Percentiles rank a stretch among this genome's conserved stretches.
These are phyloP conservation scores for Crepidodera aurea DNA, from an alignment of 2,888 invertebrate species.

Conservation along the genomic window DNA sequence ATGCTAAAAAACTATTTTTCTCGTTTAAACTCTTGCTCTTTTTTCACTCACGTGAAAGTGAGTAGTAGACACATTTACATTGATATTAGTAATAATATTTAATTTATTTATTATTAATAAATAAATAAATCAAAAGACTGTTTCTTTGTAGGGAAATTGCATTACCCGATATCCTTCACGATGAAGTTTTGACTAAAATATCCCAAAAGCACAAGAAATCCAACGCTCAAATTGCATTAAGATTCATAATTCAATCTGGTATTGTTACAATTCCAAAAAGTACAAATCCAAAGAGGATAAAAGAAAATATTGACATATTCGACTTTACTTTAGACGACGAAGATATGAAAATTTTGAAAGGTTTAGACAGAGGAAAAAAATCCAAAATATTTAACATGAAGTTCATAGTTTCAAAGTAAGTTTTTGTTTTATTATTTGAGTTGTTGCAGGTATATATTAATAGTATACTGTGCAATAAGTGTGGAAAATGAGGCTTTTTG, in stretches of 20 bases:
- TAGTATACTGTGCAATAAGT: too few relatives aligned
- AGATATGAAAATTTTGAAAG: conserved; percentile 68
- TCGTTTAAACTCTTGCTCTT: too few relatives aligned
- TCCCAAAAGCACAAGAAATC: conserved; percentile 69
- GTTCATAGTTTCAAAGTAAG: conserved; percentile 69
- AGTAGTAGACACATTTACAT: too few relatives aligned
- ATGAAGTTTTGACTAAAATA: conserved; percentile 65
- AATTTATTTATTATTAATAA: too few relatives aligned
- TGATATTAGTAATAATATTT: too few relatives aligned
- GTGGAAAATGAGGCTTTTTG: too few relatives aligned
- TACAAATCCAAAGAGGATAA: conserved; percentile 72
- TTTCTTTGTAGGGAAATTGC: conserved; percentile 53
- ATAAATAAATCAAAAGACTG: too few relatives aligned
- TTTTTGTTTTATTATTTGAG: background rate
- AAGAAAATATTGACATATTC: conserved; percentile 77
- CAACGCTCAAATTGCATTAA: conserved; percentile 75
- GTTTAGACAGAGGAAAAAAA: conserved; percentile 69
- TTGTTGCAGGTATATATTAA: too few relatives aligned
- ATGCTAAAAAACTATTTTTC: too few relatives aligned
- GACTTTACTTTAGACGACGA: conserved; percentile 69
- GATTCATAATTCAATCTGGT: conserved; percentile 73
- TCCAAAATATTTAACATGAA: conserved; percentile 60
- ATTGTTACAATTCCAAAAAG: conserved; percentile 83
- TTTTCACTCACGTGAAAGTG: too few relatives aligned
- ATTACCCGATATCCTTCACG: conserved; percentile 69